Evolutionary conservation across 1,140 invertebrate species (phyloP), one percentile per base, ranked within the genome.

Genomic region (Bombus haemorrhoidalis): DNA sequence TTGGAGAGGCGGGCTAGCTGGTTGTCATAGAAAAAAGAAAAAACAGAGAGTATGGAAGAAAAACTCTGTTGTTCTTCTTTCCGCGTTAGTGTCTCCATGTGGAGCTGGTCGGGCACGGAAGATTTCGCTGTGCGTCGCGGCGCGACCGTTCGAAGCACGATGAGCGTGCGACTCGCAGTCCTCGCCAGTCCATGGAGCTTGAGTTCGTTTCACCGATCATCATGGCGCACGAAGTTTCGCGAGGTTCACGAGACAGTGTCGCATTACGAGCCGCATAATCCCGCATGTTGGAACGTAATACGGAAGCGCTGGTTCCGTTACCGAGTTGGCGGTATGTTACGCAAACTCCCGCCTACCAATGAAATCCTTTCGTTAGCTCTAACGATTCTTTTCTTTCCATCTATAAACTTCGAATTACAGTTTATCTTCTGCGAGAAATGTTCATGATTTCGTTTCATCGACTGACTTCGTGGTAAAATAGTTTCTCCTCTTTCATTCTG

Each of bases 261-360:
- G 75, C 82, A 79, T 78, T 78, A 68, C 75, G 34, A 59, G 47
- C 76, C 41, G 76, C 75, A 79, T 79, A 79, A 84, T 84, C 66
- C 75, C 22, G 66, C 43, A 62, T 53, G 59, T 62, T 75, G 81
- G 81, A 68, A 77, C 62, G 57, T 77, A 47, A 79, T 69, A 53
- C 83, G 25, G 68, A 84, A 84, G 47, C 76, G 66, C n/a, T 79
- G 66, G 47, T 84, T 78, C 66, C 74, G 76, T 53, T 34, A 69
- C 43, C 43, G 64, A 68, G 66, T 69, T 47, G 66, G 59, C 59
- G 37, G 75, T 18, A n/a, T 41, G 75, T 78, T 78, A 43, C 37
- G 75, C n/a, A 41, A 78, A 78, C 59, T 39, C 34, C 28, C 37
- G 75, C 75, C 34, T 41, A 78, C 37, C 25, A 64, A 28, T 64